Conservation (phyloP, 1,140 invertebrate genomes). For the Formica selysi region DNA sequence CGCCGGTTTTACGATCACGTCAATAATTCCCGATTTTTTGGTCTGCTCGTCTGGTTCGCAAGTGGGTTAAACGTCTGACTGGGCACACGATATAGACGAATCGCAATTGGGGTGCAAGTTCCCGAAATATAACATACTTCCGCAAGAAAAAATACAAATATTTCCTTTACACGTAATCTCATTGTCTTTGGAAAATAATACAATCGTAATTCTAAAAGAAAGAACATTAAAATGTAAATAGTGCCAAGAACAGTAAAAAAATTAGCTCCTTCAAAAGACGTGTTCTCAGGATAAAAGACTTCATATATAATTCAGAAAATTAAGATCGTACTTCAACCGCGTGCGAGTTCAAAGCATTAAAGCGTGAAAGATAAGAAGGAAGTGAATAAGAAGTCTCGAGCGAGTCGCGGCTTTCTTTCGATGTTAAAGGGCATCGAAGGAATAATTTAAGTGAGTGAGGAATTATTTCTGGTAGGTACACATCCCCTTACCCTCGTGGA, state of each 20-base stretch:
- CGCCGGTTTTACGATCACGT: slow-evolving; percentile 46
- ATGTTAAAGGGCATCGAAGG: slow-evolving; percentile 66
- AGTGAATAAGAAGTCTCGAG: slow-evolving; percentile 39
- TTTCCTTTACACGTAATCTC: neutral
- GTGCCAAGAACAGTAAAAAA: neutral
- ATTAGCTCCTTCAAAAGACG: neutral
- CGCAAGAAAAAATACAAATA: neutral
- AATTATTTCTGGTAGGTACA: slow-evolving; percentile 66
- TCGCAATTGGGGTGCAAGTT: neutral
- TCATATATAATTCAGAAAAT: slow-evolving; percentile 52
- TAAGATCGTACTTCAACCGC: slow-evolving; percentile 13
- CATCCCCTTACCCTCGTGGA: slow-evolving; percentile 5
- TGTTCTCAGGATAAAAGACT: neutral
- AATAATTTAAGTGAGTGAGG: slow-evolving; percentile 75
- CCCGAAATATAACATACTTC: neutral
- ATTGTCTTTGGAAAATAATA: neutral
- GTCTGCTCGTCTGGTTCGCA: neutral
- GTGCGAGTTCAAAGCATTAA: slow-evolving; percentile 43
- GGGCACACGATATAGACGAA: neutral
- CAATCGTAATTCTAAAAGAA: neutral
- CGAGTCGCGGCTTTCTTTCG: neutral
- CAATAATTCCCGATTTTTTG: slow-evolving; percentile 29
- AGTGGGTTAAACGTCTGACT: slow-evolving; percentile 30
- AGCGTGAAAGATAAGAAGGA: neutral
- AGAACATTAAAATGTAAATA: neutral